Percentiles rank a stretch among this genome's conserved stretches.
Evolutionary conservation across 35 echinoderm and acorn worm genomes (phyloP).

Genomic region (Apostichopus parvimensis): DNA sequence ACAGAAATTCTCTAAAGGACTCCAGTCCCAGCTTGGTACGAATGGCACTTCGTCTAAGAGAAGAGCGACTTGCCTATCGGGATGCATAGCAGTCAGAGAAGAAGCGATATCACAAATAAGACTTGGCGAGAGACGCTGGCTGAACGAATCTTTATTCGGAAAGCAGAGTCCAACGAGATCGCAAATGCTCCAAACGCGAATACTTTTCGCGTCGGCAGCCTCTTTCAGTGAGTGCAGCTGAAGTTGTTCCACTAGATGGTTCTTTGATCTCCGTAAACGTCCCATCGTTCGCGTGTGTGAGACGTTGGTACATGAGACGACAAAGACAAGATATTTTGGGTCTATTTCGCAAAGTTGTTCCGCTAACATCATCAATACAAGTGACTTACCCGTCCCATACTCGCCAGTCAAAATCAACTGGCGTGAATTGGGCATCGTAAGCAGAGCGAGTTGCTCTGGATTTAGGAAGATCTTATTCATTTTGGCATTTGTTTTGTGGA

Average conservation of each 20-base stretch:
- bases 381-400: constrained; percentile 62
- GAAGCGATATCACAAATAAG: constrained; percentile 35
- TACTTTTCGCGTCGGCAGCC: neutral
- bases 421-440: neutral
- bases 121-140: constrained; percentile 22
- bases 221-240: neutral
- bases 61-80: constrained; percentile 28
- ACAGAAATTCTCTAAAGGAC: constrained; percentile 3
- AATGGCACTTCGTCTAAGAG: constrained; percentile 71
- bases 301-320: constrained; percentile 54
- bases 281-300: constrained; percentile 64
- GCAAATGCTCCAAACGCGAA: constrained; percentile 21
- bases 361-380: constrained; percentile 47
- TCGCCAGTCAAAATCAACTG: constrained; percentile 31
- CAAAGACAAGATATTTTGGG: constrained; percentile 10
- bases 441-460: constrained; percentile 49
- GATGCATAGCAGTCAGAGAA: constrained; percentile 8
- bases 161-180: constrained; percentile 52
- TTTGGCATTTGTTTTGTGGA: constrained; percentile 52
- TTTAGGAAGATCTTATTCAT: constrained; percentile 59
- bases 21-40: constrained; percentile 60
- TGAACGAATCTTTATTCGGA: constrained; percentile 32
- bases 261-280: constrained; percentile 43
- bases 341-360: constrained; percentile 16
- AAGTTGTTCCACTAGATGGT: constrained; percentile 50